These are phyloP conservation scores for Lethenteron reissneri DNA, from an alignment of 2,113 vertebrate species.

Conservation along the genomic window DNA sequence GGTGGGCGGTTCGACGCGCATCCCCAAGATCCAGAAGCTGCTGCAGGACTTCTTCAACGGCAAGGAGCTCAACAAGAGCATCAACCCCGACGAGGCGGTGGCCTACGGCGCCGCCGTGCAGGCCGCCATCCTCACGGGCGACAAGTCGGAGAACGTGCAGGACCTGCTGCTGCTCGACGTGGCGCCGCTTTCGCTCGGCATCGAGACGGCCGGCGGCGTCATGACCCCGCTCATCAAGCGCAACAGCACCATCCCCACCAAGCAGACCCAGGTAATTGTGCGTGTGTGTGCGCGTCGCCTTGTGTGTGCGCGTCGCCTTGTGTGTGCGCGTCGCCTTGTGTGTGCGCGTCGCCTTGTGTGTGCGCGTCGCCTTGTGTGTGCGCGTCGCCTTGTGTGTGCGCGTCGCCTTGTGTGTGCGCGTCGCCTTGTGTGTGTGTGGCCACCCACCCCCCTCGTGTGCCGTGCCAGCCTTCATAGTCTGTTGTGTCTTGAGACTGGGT, in stretches of 20 bases:
- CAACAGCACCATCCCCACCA: conserved; percentile 4
- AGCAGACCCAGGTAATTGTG: neutral
- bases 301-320: too few relatives aligned
- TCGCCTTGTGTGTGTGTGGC: too few relatives aligned
- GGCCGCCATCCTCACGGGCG: conserved; percentile 42
- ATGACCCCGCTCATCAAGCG: conserved; percentile 25
- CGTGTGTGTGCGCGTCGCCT: too few relatives aligned
- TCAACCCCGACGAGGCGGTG: conserved; percentile 46
- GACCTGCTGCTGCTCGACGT: conserved; percentile 43
- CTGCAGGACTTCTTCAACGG: conserved; percentile 49
- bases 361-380: too few relatives aligned
- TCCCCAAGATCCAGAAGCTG: conserved; percentile 47
- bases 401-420: too few relatives aligned
- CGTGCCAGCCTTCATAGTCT: too few relatives aligned
- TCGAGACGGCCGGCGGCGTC: conserved; percentile 42
- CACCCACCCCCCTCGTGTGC: too few relatives aligned
- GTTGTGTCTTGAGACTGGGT: too few relatives aligned
- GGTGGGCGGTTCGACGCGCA: conserved; percentile 44
- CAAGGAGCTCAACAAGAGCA: conserved; percentile 47
- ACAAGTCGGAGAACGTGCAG: conserved; percentile 44
- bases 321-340: too few relatives aligned
- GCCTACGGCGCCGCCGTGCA: conserved; percentile 39
- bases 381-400: too few relatives aligned
- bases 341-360: too few relatives aligned
- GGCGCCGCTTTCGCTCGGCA: conserved; percentile 37